Conservation (phyloP, 1,140 invertebrate genomes). For the Halyomorpha halys region DNA sequence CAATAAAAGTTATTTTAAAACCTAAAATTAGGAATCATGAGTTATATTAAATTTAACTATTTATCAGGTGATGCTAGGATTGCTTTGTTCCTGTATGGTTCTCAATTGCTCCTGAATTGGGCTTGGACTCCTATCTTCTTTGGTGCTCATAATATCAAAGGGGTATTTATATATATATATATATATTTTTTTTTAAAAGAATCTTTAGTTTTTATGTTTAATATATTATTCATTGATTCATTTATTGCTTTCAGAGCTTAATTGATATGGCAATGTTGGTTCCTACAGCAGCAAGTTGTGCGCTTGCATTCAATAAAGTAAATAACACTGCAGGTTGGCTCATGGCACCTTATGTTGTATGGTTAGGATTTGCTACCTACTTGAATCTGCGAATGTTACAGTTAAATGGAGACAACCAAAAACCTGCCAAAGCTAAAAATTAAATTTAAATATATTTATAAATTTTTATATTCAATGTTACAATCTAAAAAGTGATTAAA, state of each 20-base stretch:
- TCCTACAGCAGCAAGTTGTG: constrained; percentile 49
- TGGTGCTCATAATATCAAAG: constrained; percentile 56
- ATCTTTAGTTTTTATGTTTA: background rate
- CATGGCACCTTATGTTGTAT: constrained; percentile 67
- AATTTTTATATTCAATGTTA: no score
- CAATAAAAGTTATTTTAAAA: no score
- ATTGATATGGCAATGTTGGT: constrained; percentile 55
- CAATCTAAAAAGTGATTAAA: no score
- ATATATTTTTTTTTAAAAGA: constrained; percentile 18
- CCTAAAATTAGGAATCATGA: background rate
- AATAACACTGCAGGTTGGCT: constrained; percentile 58
- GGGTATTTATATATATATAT: no score
- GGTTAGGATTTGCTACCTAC: constrained; percentile 57
- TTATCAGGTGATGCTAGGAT: constrained; percentile 42
- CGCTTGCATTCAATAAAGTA: constrained; percentile 52
- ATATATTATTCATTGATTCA: background rate
- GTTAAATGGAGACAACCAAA: background rate
- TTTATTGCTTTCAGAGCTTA: constrained; percentile 48
- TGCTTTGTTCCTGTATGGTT: constrained; percentile 60
- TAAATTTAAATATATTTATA: no score
- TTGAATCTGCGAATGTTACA: constrained; percentile 39
- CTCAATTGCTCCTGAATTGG: constrained; percentile 73
- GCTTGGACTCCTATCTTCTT: constrained; percentile 82
- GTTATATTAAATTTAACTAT: background rate
- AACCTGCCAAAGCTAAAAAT: background rate